Evolutionary conservation across 2,888 invertebrate species (phyloP).

Genomic region (Mesorhabditis sp.): DNA sequence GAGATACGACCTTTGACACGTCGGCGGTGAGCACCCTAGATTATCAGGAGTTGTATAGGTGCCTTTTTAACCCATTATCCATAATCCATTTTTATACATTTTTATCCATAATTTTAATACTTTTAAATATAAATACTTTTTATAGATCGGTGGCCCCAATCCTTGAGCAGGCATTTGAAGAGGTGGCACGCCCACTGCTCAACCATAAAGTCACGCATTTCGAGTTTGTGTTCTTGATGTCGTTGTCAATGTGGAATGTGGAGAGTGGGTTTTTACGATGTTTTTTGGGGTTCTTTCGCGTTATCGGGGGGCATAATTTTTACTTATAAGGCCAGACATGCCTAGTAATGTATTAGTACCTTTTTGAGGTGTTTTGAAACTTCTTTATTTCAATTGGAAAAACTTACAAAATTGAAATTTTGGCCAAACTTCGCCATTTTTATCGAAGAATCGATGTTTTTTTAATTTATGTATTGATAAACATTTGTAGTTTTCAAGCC

Average conservation of each 20-base stretch:
- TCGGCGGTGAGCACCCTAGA: not conserved
- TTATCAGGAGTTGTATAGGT: not conserved
- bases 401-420: not conserved
- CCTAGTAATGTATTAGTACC: not conserved
- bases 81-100: no score
- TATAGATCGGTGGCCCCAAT: not conserved
- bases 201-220: not conserved
- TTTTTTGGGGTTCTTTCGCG: not conserved
- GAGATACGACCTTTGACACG: not conserved
- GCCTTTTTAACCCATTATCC: not conserved
- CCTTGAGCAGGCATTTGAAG: not conserved
- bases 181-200: not conserved
- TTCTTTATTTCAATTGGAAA: not conserved
- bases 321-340: not conserved
- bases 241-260: not conserved
- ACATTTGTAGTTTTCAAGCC: no score
- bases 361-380: not conserved
- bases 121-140: not conserved
- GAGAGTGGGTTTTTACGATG: constrained; percentile 3
- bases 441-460: no score
- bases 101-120: no score
- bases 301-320: not conserved
- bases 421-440: no score
- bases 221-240: not conserved
- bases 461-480: no score